Percentiles rank a stretch among this genome's conserved stretches.
Evolutionary conservation across 2,113 vertebrate genomes (phyloP).

Genomic region (Hippocampus barbouri): DNA sequence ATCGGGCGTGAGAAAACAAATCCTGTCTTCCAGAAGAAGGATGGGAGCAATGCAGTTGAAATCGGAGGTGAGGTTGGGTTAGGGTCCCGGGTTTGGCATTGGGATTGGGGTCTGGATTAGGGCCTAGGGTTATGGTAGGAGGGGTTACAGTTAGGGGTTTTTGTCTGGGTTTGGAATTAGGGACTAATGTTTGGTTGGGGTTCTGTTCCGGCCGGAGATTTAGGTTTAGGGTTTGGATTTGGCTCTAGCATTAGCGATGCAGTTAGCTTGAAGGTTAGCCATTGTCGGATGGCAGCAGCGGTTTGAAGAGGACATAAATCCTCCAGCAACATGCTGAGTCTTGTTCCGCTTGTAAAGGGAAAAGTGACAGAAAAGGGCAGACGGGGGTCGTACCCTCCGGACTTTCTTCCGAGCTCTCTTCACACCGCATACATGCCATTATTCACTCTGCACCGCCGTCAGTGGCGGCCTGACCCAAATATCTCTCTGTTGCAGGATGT

Average conservation of each 20-base stretch:
- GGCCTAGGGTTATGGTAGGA: neutral
- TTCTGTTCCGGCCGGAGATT: too few species aligned
- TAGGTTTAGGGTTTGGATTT: neutral
- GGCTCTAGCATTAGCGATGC: too few species aligned
- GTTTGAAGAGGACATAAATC: constrained; percentile 19
- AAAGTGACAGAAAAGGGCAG: constrained; percentile 3
- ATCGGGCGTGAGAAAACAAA: constrained; percentile 21
- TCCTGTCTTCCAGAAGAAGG: neutral
- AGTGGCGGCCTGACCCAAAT: constrained; percentile 4
- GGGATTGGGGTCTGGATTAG: neutral
- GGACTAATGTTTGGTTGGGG: neutral
- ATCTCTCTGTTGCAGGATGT: neutral
- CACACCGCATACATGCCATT: constrained; percentile 24
- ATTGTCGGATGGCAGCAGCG: neutral
- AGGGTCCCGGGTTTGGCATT: neutral
- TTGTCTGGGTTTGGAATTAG: neutral
- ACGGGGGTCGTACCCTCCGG: neutral
- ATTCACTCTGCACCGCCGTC: constrained; percentile 36
- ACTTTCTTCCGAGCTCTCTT: constrained; percentile 6
- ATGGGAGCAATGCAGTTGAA: neutral
- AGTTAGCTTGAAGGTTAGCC: too few species aligned
- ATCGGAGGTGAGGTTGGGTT: constrained; percentile 42
- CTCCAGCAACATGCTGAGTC: constrained; percentile 30
- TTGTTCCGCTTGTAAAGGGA: constrained; percentile 17
- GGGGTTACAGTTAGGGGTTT: neutral